These are phyloP conservation scores for Nymphalis urticae DNA, from an alignment of 2,888 invertebrate genomes.

Conservation along the genomic window DNA sequence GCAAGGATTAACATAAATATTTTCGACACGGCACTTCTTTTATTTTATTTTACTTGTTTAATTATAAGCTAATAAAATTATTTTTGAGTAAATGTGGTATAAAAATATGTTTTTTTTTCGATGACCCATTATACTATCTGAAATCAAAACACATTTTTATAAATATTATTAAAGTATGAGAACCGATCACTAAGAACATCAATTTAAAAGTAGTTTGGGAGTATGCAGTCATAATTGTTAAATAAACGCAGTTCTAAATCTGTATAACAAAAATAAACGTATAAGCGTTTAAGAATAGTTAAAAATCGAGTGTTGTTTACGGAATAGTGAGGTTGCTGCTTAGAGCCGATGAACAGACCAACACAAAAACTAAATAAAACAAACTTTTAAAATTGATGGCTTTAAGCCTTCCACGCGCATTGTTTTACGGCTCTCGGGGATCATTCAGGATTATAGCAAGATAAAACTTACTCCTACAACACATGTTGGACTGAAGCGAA, in stretches of 20 bases:
- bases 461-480: slow-evolving; percentile 35
- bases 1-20: no score
- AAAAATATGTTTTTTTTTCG: no score
- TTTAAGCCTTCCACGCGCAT: slow-evolving; percentile 38
- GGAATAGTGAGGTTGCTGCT: slow-evolving; percentile 26
- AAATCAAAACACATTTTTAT: no score
- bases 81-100: no score
- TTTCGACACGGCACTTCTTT: no score
- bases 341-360: slow-evolving; percentile 25
- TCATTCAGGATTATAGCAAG: slow-evolving; percentile 37
- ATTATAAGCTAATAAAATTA: no score
- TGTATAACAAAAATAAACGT: slow-evolving; percentile 4
- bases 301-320: slow-evolving; percentile 36
- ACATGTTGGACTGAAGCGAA: slow-evolving; percentile 32
- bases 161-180: neutral
- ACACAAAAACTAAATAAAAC: slow-evolving; percentile 46
- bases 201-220: slow-evolving; percentile 33
- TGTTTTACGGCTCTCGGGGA: slow-evolving; percentile 40
- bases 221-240: slow-evolving; percentile 20
- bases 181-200: neutral
- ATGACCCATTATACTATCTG: no score
- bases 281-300: slow-evolving; percentile 24
- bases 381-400: slow-evolving; percentile 48
- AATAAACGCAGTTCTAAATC: slow-evolving; percentile 8
- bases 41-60: no score